Evolutionary conservation across 2,113 vertebrate genomes (phyloP).

Genomic region (Pimephales promelas): DNA sequence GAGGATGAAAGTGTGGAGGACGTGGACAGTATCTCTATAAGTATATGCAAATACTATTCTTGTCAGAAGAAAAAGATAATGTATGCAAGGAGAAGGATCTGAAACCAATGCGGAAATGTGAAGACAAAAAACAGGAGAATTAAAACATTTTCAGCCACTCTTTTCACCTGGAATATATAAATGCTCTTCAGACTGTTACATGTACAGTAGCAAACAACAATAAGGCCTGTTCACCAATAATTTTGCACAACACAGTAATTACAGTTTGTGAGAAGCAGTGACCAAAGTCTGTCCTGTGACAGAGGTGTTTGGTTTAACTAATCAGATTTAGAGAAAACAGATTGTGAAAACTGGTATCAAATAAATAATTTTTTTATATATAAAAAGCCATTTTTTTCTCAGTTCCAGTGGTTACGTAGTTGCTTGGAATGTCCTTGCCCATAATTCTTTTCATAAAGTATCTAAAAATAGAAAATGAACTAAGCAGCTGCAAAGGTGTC

Average conservation of each 20-base stretch:
- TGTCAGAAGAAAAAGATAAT: constrained; percentile 1
- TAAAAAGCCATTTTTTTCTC: neutral
- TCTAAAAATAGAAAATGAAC: neutral
- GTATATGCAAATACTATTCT: constrained; percentile 16
- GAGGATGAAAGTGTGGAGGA: neutral
- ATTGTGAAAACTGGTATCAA: neutral
- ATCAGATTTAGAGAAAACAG: neutral
- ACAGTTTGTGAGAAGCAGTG: neutral
- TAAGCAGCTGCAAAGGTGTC: neutral
- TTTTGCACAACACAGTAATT: neutral
- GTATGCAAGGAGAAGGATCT: neutral
- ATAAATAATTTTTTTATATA: neutral
- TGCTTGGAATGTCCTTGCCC: neutral
- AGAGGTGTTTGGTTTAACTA: neutral
- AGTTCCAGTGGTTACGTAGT: neutral
- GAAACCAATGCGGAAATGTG: neutral
- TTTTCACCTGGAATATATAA: neutral
- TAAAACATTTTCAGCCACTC: neutral
- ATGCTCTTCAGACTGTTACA: neutral
- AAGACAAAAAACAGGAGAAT: neutral
- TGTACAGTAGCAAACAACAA: neutral
- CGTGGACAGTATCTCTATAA: neutral
- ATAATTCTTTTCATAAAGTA: neutral
- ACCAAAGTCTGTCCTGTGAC: neutral
- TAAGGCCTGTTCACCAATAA: neutral